phyloP scores from a whole-genome alignment of 2,113 vertebrate genomes.

The Ploceus nigricollis region DNA sequence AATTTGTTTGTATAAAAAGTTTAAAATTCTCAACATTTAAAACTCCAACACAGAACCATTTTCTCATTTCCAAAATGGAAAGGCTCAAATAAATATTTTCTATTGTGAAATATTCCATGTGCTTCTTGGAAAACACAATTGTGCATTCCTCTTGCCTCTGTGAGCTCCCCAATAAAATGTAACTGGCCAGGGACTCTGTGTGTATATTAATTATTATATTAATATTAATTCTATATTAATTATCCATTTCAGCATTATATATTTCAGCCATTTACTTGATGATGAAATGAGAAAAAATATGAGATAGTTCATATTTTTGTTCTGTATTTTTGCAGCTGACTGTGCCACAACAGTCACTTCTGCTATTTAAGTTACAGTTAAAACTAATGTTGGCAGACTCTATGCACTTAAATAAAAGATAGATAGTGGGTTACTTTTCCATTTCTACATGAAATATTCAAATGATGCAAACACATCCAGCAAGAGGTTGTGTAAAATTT shows the following conservation, averaged over 20 bases:
- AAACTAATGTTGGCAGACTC: neutral
- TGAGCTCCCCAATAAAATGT: accelerated
- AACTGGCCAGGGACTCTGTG: neutral
- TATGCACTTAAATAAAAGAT: neutral
- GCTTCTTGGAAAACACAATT: neutral
- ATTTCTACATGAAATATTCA: neutral
- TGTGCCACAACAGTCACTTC: neutral
- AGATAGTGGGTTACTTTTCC: neutral
- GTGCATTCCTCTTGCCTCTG: neutral
- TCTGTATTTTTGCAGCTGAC: neutral
- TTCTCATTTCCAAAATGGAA: neutral
- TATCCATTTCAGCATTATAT: neutral
- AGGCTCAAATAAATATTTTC: neutral
- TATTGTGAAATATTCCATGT: neutral
- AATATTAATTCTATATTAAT: too few species aligned
- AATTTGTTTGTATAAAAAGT: neutral
- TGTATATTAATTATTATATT: too few species aligned
- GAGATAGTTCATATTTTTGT: neutral
- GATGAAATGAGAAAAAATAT: neutral
- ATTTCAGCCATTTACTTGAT: neutral
- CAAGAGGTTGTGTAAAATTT: neutral
- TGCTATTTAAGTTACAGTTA: neutral
- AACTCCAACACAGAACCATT: neutral
- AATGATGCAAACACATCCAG: neutral
- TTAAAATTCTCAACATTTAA: neutral